These are phyloP conservation scores for Dufourea novaeangliae DNA, from an alignment of 1,140 invertebrate genomes.

Conservation along the genomic window DNA sequence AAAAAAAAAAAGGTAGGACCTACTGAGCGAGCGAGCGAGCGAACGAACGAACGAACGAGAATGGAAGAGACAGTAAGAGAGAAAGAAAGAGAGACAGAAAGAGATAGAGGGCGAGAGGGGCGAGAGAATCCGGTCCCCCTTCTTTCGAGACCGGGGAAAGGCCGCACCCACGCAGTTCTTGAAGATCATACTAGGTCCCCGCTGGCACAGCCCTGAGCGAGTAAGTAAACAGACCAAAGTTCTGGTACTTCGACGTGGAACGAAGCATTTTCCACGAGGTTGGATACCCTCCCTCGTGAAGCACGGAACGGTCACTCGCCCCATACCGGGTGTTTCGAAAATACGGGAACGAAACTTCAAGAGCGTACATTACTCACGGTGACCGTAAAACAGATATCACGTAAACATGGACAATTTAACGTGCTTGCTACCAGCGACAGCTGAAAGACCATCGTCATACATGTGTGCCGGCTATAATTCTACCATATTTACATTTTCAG, in stretches of 20 bases:
- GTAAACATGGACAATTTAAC: too few species aligned
- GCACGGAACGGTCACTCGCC: constrained; percentile 27
- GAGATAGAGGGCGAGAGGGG: constrained; percentile 18
- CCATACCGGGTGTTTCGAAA: background rate
- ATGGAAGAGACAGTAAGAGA: background rate
- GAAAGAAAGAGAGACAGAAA: constrained; percentile 5
- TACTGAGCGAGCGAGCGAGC: constrained; percentile 52
- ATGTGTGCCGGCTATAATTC: too few species aligned
- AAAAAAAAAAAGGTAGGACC: constrained; percentile 65
- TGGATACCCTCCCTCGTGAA: constrained; percentile 43
- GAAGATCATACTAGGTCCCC: constrained; percentile 62
- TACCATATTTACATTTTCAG: too few species aligned
- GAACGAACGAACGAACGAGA: background rate
- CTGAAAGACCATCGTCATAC: too few species aligned
- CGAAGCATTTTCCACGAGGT: constrained; percentile 56
- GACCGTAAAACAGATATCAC: too few species aligned
- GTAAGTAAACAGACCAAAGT: constrained; percentile 60
- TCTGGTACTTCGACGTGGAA: constrained; percentile 34
- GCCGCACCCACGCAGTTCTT: constrained; percentile 73
- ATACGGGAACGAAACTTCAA: background rate
- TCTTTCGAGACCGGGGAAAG: constrained; percentile 66
- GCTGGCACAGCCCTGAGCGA: constrained; percentile 61
- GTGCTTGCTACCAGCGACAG: too few species aligned
- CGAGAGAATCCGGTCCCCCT: constrained; percentile 62
- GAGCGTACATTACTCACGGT: background rate